A percentile compares a stretch with the other conserved stretches of the same genome.
phyloP scores from a whole-genome alignment of 1,140 invertebrate genomes.

The Globodera ellingtonae region DNA sequence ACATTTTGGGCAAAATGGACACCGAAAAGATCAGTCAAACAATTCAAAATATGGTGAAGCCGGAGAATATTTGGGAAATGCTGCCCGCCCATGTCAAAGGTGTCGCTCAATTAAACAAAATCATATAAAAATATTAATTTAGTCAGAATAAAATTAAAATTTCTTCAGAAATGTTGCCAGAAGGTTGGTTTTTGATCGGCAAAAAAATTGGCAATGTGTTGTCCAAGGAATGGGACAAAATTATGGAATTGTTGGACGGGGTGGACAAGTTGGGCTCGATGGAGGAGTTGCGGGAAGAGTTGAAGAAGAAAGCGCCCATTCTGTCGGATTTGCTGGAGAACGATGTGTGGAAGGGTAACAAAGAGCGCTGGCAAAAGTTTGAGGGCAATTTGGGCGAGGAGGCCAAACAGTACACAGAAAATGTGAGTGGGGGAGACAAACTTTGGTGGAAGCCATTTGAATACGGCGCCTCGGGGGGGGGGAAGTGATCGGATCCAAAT shows the following conservation, averaged over 20 bases:
- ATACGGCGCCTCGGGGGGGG: too few species aligned
- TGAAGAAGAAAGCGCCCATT: neutral
- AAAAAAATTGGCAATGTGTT: neutral
- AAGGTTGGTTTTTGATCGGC: neutral
- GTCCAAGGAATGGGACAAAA: neutral
- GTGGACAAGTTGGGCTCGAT: neutral
- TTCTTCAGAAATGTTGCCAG: neutral
- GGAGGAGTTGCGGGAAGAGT: neutral
- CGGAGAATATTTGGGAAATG: neutral
- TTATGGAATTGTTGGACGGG: neutral
- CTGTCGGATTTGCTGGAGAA: neutral
- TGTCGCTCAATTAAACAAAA: too few species aligned
- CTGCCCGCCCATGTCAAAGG: neutral
- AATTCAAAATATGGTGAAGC: neutral
- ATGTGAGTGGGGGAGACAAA: neutral
- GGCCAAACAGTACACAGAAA: conserved; percentile 8
- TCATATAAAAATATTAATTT: too few species aligned
- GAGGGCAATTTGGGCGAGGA: conserved; percentile 1
- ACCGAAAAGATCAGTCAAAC: neutral
- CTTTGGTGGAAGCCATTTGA: too few species aligned
- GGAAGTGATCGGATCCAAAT: too few species aligned
- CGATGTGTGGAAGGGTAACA: neutral
- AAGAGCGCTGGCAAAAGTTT: neutral
- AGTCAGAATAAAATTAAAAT: neutral
- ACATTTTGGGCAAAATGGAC: conserved; percentile 2